Conservation (phyloP, 2,797 vertebrate species). For the Mionectes olivaceus region DNA sequence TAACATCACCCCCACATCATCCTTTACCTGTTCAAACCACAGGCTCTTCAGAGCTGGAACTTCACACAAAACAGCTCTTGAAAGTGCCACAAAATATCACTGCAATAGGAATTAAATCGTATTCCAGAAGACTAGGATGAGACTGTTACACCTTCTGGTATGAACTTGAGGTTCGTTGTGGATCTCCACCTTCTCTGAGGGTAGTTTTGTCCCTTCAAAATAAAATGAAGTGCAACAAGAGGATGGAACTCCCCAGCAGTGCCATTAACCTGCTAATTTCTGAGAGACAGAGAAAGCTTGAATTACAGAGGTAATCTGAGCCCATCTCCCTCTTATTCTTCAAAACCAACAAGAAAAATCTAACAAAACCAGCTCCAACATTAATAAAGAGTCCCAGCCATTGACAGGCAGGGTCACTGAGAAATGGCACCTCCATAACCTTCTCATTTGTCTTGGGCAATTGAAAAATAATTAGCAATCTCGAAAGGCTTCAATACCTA, state of each 20-base stretch:
- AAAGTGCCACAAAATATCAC: not conserved
- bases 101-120: not conserved
- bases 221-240: not conserved
- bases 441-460: slow-evolving; percentile 43
- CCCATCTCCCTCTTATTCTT: not conserved
- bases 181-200: not conserved
- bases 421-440: slow-evolving; percentile 16
- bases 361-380: not conserved
- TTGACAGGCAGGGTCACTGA: not conserved
- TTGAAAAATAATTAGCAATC: slow-evolving; percentile 63
- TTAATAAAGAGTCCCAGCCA: not conserved
- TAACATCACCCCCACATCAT: not conserved
- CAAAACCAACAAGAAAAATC: not conserved
- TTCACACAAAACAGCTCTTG: not conserved
- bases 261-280: not conserved
- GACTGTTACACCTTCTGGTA: not conserved
- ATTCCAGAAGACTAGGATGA: not conserved
- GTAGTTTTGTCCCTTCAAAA: not conserved
- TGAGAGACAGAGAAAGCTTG: not conserved
- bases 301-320: not conserved
- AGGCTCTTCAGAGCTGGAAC: not conserved
- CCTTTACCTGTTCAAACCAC: not conserved
- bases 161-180: not conserved
- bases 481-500: slow-evolving; percentile 33
- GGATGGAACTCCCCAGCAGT: not conserved